Evolutionary conservation across 2,113 vertebrate species (phyloP).

Genomic region (Capricornis sumatraensis): DNA sequence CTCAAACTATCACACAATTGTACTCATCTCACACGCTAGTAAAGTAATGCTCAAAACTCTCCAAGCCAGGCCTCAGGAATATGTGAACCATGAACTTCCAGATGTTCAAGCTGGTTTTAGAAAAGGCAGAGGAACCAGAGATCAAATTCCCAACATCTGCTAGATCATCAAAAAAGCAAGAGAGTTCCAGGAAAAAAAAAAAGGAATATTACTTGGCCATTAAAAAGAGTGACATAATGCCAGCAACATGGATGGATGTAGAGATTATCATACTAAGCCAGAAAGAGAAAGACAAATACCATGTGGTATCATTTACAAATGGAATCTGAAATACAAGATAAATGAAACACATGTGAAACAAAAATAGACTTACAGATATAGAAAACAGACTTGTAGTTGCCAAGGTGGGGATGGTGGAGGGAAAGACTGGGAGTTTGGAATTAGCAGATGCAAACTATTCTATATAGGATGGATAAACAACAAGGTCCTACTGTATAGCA

Average conservation of each 20-base stretch:
- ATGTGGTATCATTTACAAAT: background rate
- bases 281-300: background rate
- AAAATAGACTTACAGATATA: background rate
- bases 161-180: too few species aligned
- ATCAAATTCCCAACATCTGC: too few species aligned
- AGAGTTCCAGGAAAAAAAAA: too few species aligned
- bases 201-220: background rate
- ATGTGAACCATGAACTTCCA: too few species aligned
- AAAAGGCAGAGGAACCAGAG: too few species aligned
- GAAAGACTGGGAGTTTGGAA: background rate
- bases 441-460: background rate
- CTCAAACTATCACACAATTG: too few species aligned
- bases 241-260: background rate
- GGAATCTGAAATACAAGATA: background rate
- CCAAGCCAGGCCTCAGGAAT: too few species aligned
- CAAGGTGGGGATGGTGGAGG: background rate
- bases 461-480: background rate
- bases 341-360: background rate
- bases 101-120: too few species aligned
- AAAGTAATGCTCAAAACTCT: too few species aligned
- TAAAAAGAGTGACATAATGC: background rate
- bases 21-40: too few species aligned
- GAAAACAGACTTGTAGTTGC: background rate
- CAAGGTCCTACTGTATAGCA: background rate
- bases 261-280: background rate